A percentile compares a stretch with the other conserved stretches of the same genome.
phyloP scores from a whole-genome alignment of 2,797 vertebrate species.

The Gambelia wislizenii region DNA sequence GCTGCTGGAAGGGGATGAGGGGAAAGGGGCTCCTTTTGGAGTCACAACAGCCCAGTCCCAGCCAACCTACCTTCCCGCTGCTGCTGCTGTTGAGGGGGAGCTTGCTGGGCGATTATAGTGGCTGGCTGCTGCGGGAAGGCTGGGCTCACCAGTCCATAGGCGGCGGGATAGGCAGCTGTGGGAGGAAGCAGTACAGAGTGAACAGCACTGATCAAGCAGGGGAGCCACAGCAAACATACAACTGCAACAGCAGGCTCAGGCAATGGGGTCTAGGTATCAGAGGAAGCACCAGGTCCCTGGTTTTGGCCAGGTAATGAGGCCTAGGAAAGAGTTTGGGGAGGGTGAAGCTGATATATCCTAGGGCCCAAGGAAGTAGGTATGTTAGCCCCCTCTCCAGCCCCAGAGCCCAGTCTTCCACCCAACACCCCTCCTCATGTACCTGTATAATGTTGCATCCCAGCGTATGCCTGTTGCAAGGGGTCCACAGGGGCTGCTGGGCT shows the following conservation, averaged over 20 bases:
- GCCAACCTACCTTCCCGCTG: conserved; percentile 87
- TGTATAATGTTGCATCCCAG: conserved; percentile 95
- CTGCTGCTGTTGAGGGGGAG: conserved; percentile 87
- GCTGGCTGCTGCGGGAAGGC: conserved; percentile 91
- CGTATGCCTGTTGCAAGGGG: conserved; percentile 92
- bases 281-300: no score
- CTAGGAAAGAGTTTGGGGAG: no score
- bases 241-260: no score
- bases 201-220: not conserved
- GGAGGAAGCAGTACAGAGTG: not conserved
- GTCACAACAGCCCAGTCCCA: not conserved
- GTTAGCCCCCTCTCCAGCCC: no score
- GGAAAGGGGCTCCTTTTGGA: not conserved
- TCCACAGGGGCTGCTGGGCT: conserved; percentile 89
- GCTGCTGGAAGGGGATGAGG: no score
- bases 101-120: conserved; percentile 89
- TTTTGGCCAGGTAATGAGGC: not conserved
- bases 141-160: conserved; percentile 91
- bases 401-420: not conserved
- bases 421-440: conserved; percentile 70
- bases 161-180: conserved; percentile 91
- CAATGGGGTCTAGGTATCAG: no score
- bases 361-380: not conserved
- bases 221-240: not conserved
- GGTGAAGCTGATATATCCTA: accelerated